Conservation (phyloP, 2,888 invertebrate species). For the Pheosia tremula region DNA sequence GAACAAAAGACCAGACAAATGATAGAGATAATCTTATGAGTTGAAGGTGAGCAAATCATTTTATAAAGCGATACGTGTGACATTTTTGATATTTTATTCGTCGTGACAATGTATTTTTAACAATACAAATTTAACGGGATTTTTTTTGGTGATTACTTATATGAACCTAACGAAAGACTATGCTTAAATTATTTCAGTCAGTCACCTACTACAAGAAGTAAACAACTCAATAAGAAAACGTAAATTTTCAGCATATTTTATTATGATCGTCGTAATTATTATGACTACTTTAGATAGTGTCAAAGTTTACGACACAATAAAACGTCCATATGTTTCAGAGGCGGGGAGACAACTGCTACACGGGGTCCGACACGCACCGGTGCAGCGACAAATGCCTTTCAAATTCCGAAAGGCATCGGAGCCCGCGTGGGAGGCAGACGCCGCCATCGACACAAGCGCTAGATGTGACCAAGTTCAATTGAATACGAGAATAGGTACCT, state of each 20-base stretch:
- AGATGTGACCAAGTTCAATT: slow-evolving; percentile 70
- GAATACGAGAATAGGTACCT: slow-evolving; percentile 60
- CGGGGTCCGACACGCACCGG: slow-evolving; percentile 60
- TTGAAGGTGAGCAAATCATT: slow-evolving; percentile 50
- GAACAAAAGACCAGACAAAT: slow-evolving; percentile 81
- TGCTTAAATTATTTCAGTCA: background rate
- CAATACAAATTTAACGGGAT: background rate
- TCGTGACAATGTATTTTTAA: background rate
- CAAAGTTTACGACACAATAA: slow-evolving; percentile 67
- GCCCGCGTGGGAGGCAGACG: slow-evolving; percentile 70
- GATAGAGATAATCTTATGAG: slow-evolving; percentile 70
- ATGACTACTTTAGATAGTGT: slow-evolving; percentile 45
- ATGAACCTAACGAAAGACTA: background rate
- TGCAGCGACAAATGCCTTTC: slow-evolving; percentile 79
- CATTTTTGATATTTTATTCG: slow-evolving; percentile 14
- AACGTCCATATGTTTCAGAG: slow-evolving; percentile 60
- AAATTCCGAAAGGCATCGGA: slow-evolving; percentile 72
- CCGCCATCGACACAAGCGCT: slow-evolving; percentile 60
- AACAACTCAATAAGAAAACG: background rate
- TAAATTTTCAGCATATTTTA: slow-evolving; percentile 16
- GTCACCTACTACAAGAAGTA: background rate
- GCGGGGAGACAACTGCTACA: slow-evolving; percentile 63
- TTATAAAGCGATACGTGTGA: slow-evolving; percentile 34
- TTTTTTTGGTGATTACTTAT: background rate
- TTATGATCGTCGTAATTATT: slow-evolving; percentile 41